Evolutionary conservation across 2,888 invertebrate species (phyloP).

Genomic region (Congeria kusceri): DNA sequence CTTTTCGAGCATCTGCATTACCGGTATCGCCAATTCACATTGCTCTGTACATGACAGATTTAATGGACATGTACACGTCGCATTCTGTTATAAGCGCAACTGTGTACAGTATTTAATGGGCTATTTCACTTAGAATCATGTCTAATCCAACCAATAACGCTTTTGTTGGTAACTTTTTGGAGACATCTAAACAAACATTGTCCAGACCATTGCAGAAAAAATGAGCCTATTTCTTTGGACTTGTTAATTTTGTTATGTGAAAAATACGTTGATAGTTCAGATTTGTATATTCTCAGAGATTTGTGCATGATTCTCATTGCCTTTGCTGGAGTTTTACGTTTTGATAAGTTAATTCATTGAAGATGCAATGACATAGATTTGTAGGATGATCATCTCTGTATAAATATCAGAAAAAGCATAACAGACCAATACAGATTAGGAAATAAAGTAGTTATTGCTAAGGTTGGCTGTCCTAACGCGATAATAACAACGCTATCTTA

Average conservation of each 20-base stretch:
- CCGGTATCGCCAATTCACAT: conserved; percentile 47
- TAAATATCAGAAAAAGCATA: too few relatives aligned
- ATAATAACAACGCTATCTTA: too few relatives aligned
- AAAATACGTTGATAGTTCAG: conserved; percentile 7
- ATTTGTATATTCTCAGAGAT: background rate
- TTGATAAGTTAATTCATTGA: too few relatives aligned
- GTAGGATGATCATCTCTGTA: too few relatives aligned
- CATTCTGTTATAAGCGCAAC: conserved; percentile 31
- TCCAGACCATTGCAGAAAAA: conserved; percentile 44
- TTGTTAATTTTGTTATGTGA: conserved; percentile 37
- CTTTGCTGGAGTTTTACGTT: conserved; percentile 18
- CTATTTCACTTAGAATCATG: conserved; percentile 13
- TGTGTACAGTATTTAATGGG: conserved; percentile 44
- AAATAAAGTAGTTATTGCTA: too few relatives aligned
- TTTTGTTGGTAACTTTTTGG: conserved; percentile 49
- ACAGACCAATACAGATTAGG: too few relatives aligned
- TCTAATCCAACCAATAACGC: conserved; percentile 44
- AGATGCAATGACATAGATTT: too few relatives aligned
- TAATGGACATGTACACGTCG: conserved; percentile 38
- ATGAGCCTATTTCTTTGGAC: conserved; percentile 41
- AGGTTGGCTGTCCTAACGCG: too few relatives aligned
- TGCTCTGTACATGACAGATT: conserved; percentile 38
- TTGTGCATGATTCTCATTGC: conserved; percentile 12
- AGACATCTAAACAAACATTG: conserved; percentile 35
- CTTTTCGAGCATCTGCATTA: conserved; percentile 29